These are phyloP conservation scores for Sapayoa aenigma DNA, from an alignment of 2,113 vertebrate species.

Conservation along the genomic window DNA sequence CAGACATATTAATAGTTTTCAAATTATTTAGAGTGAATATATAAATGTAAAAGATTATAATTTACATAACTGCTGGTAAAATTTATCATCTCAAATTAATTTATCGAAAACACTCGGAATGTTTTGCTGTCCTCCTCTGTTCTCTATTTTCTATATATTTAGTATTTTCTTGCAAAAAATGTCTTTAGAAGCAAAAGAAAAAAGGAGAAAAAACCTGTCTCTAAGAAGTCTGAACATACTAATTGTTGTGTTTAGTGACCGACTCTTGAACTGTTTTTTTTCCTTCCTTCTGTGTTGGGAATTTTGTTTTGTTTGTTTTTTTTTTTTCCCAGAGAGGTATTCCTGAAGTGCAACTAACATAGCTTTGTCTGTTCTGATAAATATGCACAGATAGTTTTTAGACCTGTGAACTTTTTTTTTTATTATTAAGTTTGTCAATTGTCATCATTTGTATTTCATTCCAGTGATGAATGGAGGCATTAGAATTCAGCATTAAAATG, in stretches of 20 bases:
- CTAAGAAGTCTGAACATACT: not conserved
- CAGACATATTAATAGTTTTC: not conserved
- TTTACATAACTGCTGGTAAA: not conserved
- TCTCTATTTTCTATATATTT: not conserved
- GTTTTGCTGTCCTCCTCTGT: not conserved
- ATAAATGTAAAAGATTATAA: not conserved
- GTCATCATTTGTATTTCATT: slow-evolving; percentile 63
- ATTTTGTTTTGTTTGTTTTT: not conserved
- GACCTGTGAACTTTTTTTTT: slow-evolving; percentile 24
- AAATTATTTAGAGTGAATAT: not conserved
- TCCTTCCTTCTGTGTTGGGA: rapidly evolving
- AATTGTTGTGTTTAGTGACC: not conserved
- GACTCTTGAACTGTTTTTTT: no score
- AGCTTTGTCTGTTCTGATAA: slow-evolving; percentile 11
- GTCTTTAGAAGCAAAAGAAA: not conserved
- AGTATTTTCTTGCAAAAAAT: not conserved
- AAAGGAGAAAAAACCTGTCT: not conserved
- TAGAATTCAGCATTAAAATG: slow-evolving; percentile 74
- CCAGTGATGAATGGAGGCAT: slow-evolving; percentile 68
- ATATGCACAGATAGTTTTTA: slow-evolving; percentile 30
- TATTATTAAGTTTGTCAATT: slow-evolving; percentile 59
- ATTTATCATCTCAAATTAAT: slow-evolving; percentile 14
- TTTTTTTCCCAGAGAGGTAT: not conserved
- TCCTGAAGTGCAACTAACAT: not conserved
- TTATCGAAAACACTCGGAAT: not conserved